Percentiles rank a stretch among this genome's conserved stretches.
Evolutionary conservation across 2,113 vertebrate species (phyloP).

Genomic region (Melanostigma gelatinosum): DNA sequence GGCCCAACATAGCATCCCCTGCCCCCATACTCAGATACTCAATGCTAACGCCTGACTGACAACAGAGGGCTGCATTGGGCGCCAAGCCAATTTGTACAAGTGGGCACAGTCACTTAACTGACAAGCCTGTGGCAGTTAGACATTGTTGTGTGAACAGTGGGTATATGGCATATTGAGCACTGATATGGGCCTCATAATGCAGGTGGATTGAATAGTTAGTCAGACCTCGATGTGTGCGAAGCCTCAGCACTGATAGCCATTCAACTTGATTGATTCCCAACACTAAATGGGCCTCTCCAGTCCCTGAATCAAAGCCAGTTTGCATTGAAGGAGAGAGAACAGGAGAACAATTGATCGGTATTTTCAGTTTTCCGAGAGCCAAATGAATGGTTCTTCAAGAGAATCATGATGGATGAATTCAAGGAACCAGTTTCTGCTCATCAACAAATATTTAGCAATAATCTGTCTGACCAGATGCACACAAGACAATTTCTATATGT

Average conservation of each 20-base stretch:
- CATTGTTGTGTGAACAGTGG: constrained; percentile 38
- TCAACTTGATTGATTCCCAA: constrained; percentile 65
- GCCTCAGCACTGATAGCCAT: constrained; percentile 51
- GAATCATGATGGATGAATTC: constrained; percentile 33
- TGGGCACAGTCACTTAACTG: constrained; percentile 42
- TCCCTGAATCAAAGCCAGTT: constrained; percentile 55
- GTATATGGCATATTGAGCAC: constrained; percentile 40
- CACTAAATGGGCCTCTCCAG: constrained; percentile 40
- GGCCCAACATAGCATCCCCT: constrained; percentile 35
- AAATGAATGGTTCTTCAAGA: constrained; percentile 40
- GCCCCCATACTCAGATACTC: constrained; percentile 14
- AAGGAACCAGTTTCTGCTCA: constrained; percentile 2
- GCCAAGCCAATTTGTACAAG: constrained; percentile 52
- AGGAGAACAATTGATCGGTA: constrained; percentile 42
- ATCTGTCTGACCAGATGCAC: constrained; percentile 22
- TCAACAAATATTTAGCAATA: constrained; percentile 31
- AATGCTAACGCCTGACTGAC: constrained; percentile 36
- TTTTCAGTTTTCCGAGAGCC: constrained; percentile 37
- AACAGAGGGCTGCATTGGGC: constrained; percentile 47
- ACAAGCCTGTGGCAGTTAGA: constrained; percentile 29
- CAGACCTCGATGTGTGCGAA: constrained; percentile 51
- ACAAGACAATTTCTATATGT: constrained; percentile 4
- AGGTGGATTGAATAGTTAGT: constrained; percentile 53
- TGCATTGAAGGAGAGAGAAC: constrained; percentile 16
- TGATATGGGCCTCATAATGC: constrained; percentile 56